These are phyloP conservation scores for Todus mexicanus DNA, from an alignment of 2,797 vertebrate genomes.

Conservation along the genomic window DNA sequence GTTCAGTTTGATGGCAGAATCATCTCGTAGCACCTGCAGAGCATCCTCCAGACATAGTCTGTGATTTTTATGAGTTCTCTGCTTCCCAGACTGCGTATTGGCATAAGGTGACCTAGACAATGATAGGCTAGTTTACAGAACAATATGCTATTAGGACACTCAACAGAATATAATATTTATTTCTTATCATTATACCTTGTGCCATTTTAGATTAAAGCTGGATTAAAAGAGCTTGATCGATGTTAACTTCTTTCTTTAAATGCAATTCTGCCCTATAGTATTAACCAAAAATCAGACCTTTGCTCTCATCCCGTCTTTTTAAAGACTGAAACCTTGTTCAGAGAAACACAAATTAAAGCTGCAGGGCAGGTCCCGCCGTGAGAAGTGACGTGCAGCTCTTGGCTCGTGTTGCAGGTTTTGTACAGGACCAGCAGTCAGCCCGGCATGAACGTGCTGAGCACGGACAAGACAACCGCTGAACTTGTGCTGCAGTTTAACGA, in stretches of 20 bases:
- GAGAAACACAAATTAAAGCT: not conserved
- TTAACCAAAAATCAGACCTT: not conserved
- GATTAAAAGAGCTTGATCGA: not conserved
- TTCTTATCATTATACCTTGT: not conserved
- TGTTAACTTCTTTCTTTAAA: not conserved
- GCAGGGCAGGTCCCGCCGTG: not conserved
- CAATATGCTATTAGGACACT: not conserved
- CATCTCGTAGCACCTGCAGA: not conserved
- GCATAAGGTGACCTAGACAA: not conserved
- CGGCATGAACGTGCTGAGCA: slow-evolving; percentile 74
- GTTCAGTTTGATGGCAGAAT: not conserved
- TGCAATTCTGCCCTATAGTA: not conserved
- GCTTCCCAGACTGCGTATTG: not conserved
- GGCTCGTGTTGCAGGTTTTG: slow-evolving; percentile 77
- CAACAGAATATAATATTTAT: not conserved
- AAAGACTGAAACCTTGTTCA: not conserved
- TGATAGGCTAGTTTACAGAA: not conserved
- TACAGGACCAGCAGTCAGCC: slow-evolving; percentile 84
- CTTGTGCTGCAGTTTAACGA: slow-evolving; percentile 82
- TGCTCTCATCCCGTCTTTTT: rapidly evolving
- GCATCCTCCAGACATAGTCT: not conserved
- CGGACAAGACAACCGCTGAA: slow-evolving; percentile 82
- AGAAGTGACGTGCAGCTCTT: not conserved
- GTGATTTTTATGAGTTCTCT: not conserved
- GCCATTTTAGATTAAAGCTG: not conserved